Percentiles rank a stretch among this genome's conserved stretches.
Evolutionary conservation across 2,113 vertebrate species (phyloP).

Genomic region (Cercopithecus mona): DNA sequence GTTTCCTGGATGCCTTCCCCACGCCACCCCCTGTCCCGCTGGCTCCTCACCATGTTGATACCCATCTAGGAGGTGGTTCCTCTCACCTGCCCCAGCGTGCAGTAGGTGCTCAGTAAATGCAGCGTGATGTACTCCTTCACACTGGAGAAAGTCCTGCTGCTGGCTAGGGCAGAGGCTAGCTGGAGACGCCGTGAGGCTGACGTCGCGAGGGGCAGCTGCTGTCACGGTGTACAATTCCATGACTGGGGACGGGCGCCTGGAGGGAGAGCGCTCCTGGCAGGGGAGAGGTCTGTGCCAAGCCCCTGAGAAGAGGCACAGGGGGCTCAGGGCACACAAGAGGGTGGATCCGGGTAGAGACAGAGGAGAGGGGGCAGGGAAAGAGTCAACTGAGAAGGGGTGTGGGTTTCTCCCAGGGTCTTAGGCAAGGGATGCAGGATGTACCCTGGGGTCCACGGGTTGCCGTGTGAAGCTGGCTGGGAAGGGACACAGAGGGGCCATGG

Average conservation of each 20-base stretch:
- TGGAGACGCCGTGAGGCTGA: not conserved
- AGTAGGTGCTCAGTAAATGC: not conserved
- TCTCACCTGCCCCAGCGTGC: not conserved
- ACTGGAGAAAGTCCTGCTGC: not conserved
- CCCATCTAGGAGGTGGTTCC: not conserved
- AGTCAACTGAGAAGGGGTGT: not conserved
- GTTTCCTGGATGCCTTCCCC: not conserved
- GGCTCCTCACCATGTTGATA: no score
- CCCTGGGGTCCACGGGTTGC: not conserved
- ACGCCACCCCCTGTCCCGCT: rapidly evolving
- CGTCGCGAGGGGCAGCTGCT: no score
- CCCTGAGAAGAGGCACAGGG: rapidly evolving
- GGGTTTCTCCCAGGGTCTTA: not conserved
- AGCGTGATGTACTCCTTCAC: not conserved
- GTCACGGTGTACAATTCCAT: rapidly evolving
- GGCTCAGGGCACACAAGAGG: rapidly evolving
- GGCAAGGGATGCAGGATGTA: rapidly evolving
- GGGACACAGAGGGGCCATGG: rapidly evolving
- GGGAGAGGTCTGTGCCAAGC: not conserved
- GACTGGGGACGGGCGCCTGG: not conserved
- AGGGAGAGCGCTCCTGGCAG: not conserved
- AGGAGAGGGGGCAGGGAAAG: no score
- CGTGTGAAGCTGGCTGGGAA: not conserved
- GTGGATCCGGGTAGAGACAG: not conserved
- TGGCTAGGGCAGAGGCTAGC: not conserved